Evolutionary conservation across 2,797 vertebrate species (phyloP).

Genomic region (Myotis findleyi): DNA sequence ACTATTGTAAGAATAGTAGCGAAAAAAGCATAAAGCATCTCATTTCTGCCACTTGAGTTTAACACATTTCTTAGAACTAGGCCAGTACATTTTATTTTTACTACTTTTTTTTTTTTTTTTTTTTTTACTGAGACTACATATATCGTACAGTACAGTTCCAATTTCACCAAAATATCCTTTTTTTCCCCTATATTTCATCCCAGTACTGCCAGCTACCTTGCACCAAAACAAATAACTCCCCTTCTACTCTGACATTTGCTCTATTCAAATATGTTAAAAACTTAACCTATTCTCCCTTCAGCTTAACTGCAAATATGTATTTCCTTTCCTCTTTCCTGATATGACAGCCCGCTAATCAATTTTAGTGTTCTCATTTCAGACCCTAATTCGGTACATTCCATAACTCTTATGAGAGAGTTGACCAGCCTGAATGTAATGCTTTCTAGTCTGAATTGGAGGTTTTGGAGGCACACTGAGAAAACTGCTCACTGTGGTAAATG

Average conservation of each 20-base stretch:
- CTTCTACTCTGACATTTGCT: background rate
- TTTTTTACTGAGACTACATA: background rate
- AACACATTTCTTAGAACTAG: conserved; percentile 42
- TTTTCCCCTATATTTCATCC: conserved; percentile 9
- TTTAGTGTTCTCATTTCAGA: conserved; percentile 32
- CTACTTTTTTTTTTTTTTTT: background rate
- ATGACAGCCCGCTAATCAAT: conserved; percentile 51
- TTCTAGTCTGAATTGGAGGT: conserved; percentile 10
- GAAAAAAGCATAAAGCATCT: background rate
- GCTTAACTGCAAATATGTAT: conserved; percentile 6
- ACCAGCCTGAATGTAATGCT: background rate
- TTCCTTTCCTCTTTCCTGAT: conserved; percentile 45
- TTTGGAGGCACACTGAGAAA: conserved; percentile 30
- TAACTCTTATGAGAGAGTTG: conserved; percentile 12
- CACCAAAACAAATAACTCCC: conserved; percentile 38
- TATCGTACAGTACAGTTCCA: background rate
- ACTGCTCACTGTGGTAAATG: conserved; percentile 30
- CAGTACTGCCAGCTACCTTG: background rate
- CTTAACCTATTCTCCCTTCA: background rate
- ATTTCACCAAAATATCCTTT: background rate
- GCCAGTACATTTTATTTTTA: conserved; percentile 43
- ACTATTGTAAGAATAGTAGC: background rate
- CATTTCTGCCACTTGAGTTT: background rate
- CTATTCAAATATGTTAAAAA: conserved; percentile 23
- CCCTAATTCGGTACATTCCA: conserved; percentile 33